Evolutionary conservation across 2,888 invertebrate genomes (phyloP).

Genomic region (Pinctada fucata): DNA sequence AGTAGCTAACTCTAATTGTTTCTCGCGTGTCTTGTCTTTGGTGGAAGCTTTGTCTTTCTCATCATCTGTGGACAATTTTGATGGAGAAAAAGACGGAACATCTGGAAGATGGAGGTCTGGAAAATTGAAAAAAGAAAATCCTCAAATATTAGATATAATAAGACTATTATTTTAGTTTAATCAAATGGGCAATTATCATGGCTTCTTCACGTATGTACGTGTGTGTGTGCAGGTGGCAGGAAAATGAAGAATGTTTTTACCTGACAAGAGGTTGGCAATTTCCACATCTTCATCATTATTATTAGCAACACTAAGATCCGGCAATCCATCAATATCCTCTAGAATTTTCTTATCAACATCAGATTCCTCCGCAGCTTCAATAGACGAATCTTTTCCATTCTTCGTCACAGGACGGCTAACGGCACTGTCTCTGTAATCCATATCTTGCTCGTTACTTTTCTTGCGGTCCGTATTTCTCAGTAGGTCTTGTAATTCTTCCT

Average conservation of each 20-base stretch:
- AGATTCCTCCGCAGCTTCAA: neutral
- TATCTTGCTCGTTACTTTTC: neutral
- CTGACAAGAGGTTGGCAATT: constrained; percentile 15
- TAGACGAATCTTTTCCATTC: neutral
- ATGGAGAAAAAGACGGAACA: constrained; percentile 29
- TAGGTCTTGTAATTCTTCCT: constrained; percentile 49
- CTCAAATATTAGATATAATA: neutral
- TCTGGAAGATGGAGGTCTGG: constrained; percentile 29
- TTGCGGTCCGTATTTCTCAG: constrained; percentile 25
- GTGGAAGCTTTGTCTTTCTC: too few species aligned
- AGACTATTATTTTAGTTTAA: neutral
- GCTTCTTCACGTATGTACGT: too few species aligned
- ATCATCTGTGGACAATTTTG: neutral
- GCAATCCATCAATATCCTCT: neutral
- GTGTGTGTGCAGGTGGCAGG: too few species aligned
- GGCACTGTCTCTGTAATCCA: constrained; percentile 13
- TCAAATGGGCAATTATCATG: too few species aligned
- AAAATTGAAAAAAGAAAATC: neutral
- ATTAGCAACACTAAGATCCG: neutral
- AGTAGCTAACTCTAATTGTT: too few species aligned
- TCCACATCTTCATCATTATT: constrained; percentile 3
- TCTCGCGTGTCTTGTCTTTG: too few species aligned
- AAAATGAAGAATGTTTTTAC: constrained; percentile 1
- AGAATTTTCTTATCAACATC: neutral
- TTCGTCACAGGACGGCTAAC: neutral